A percentile compares a stretch with the other conserved stretches of the same genome.
phyloP scores from a whole-genome alignment of 2,113 vertebrate genomes.

The Mungos mungo region DNA sequence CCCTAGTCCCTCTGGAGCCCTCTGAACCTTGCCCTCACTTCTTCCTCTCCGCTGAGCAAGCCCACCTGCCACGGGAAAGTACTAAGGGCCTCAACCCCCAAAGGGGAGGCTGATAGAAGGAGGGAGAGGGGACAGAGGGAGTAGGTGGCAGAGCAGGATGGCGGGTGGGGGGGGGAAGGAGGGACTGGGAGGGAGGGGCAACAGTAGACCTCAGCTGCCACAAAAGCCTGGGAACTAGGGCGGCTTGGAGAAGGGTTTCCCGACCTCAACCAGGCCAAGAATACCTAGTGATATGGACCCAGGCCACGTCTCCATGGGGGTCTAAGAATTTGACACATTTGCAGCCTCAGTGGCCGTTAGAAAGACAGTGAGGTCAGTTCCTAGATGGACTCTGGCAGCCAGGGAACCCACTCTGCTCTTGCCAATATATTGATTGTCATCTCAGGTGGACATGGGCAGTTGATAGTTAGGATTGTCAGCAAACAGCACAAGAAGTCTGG shows the following conservation, averaged over 20 bases:
- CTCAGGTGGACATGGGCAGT: too few species aligned
- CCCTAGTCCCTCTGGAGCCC: background rate
- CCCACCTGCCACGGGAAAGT: background rate
- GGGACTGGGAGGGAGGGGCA: fast-evolving
- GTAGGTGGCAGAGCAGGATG: too few species aligned
- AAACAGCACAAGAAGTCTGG: background rate
- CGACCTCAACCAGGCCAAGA: background rate
- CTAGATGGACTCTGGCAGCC: background rate
- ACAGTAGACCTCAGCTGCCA: background rate
- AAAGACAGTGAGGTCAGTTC: background rate
- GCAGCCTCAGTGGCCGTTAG: background rate
- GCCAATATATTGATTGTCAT: too few species aligned
- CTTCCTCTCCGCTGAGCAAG: background rate
- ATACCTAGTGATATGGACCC: background rate
- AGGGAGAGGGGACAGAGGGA: fast-evolving
- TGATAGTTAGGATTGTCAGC: background rate
- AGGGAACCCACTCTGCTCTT: background rate
- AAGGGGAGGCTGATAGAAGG: background rate
- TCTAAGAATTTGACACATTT: background rate
- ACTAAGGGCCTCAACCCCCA: too few species aligned
- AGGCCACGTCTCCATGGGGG: background rate
- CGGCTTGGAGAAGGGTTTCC: background rate
- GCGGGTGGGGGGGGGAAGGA: too few species aligned
- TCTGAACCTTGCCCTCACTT: fast-evolving
- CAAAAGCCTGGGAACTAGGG: background rate